A percentile compares a stretch with the other conserved stretches of the same genome.
Evolutionary conservation across 2,888 invertebrate species (phyloP).

Genomic region (Nymphalis polychloros): DNA sequence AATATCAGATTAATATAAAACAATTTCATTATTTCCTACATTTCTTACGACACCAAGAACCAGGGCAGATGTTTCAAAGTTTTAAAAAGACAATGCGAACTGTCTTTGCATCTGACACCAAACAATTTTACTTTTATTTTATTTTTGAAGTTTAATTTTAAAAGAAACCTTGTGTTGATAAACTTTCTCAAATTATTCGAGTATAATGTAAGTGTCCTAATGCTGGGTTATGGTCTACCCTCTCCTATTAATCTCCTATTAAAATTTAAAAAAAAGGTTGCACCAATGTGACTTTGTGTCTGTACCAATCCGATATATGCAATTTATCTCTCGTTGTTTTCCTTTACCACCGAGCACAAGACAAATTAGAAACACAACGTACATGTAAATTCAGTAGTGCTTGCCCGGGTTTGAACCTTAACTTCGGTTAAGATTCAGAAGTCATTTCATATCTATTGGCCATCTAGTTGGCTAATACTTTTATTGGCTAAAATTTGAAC

Average conservation of each 20-base stretch:
- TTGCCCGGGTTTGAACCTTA: no score
- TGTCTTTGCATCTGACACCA: conserved; percentile 75
- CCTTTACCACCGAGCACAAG: no score
- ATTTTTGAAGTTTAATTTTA: conserved; percentile 68
- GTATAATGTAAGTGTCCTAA: not conserved
- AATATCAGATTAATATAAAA: not conserved
- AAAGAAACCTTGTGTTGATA: not conserved
- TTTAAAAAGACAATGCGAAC: conserved; percentile 64
- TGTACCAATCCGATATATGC: no score
- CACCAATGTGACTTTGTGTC: no score
- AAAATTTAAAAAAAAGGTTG: no score
- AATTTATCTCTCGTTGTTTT: no score
- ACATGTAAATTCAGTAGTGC: no score
- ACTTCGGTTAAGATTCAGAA: no score
- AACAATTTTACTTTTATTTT: conserved; percentile 65
- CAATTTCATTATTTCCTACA: not conserved
- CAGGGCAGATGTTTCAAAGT: conserved; percentile 35
- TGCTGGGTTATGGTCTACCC: not conserved
- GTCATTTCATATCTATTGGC: no score
- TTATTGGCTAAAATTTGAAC: conserved; percentile 29
- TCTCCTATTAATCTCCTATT: no score
- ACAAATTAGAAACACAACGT: no score
- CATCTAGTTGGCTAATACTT: not conserved
- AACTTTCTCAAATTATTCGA: not conserved
- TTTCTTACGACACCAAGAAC: conserved; percentile 7